Evolutionary conservation across 2,888 invertebrate genomes (phyloP), one percentile per base, ranked within the genome.

Genomic region (Gastracanthus pulcherrimus): DNA sequence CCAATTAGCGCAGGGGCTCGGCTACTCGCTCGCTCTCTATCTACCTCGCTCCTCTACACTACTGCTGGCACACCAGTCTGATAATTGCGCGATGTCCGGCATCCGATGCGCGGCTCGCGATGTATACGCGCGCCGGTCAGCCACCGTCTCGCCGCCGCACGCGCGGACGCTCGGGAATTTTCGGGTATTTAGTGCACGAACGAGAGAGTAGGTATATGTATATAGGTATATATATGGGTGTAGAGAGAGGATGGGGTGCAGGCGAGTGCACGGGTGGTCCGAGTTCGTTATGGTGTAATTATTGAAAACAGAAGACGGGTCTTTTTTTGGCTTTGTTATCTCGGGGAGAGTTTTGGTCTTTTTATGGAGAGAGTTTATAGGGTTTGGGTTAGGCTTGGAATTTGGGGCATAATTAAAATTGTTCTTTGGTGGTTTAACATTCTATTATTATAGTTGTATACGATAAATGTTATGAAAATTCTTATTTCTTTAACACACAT

Each of bases 71-170:
- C 48, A n/a, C n/a, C n/a, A 74, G 62, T 23, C 74, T 31, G 76
- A 76, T 76, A 67, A 76, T 67, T 76, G 67, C 41, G 29, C 41
- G 66, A 74, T 48, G 74, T 13, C 60, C 48, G 60, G 29, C n/a
- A 51, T 70, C 19, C 51, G 34, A 70, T 51, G 23, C 31, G 45
- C 69, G 48, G 31, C n/a, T n/a, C n/a, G n/a, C n/a, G n/a, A n/a
- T n/a, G n/a, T n/a, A 70, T 48, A 70, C 19, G 3, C 60, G 19
- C 11, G n/a, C 29, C 6, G 9, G 31, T n/a, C n/a, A n/a, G n/a
- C n/a, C n/a, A n/a, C n/a, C n/a, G n/a, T n/a, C n/a, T n/a, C n/a
- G n/a, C n/a, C n/a, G n/a, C n/a, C n/a, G n/a, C n/a, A n/a, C n/a
- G n/a, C 26, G 3, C 23, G 3, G 7, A 19, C n/a, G 4, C 19